Percentiles rank a stretch among this genome's conserved stretches.
Evolutionary conservation across 2,888 invertebrate genomes (phyloP).

Genomic region (Ypsolopha scabrella): DNA sequence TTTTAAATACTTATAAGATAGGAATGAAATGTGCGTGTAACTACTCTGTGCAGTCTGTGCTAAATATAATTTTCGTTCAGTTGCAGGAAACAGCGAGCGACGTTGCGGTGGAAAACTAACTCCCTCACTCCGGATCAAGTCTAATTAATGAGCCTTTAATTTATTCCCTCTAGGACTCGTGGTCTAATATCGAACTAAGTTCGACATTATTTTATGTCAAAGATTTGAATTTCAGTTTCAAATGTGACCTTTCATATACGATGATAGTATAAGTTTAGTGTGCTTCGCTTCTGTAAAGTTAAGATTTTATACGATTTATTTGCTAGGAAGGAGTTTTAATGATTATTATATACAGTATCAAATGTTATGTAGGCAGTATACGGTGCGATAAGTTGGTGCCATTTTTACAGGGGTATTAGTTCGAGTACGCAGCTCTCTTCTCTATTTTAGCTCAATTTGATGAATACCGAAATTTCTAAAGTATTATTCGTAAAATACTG

Average conservation of each 20-base stretch:
- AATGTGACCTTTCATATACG: constrained; percentile 54
- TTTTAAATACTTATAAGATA: too few species aligned
- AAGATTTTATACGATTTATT: constrained; percentile 67
- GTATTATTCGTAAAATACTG: too few species aligned
- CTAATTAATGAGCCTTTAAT: constrained; percentile 46
- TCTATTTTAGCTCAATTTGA: constrained; percentile 2
- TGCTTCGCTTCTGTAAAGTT: constrained; percentile 68
- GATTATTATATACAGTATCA: constrained; percentile 60
- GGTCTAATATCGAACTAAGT: constrained; percentile 61
- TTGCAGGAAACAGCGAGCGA: constrained; percentile 44
- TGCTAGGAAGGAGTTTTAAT: constrained; percentile 61
- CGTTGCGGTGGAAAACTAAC: constrained; percentile 44
- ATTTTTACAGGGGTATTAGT: constrained; percentile 69
- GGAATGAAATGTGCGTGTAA: background rate
- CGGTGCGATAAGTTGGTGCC: constrained; percentile 71
- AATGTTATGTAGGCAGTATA: constrained; percentile 68
- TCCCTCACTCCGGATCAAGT: constrained; percentile 12
- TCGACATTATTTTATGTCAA: constrained; percentile 43
- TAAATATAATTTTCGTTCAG: constrained; percentile 6
- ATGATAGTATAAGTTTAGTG: constrained; percentile 67
- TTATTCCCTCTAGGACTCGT: constrained; percentile 52
- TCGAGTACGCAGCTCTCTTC: constrained; percentile 19
- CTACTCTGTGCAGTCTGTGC: background rate
- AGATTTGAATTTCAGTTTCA: constrained; percentile 52
- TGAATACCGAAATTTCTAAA: background rate